These are phyloP conservation scores for Lordiphosa mommai DNA, from an alignment of 1,140 invertebrate species.

Conservation along the genomic window DNA sequence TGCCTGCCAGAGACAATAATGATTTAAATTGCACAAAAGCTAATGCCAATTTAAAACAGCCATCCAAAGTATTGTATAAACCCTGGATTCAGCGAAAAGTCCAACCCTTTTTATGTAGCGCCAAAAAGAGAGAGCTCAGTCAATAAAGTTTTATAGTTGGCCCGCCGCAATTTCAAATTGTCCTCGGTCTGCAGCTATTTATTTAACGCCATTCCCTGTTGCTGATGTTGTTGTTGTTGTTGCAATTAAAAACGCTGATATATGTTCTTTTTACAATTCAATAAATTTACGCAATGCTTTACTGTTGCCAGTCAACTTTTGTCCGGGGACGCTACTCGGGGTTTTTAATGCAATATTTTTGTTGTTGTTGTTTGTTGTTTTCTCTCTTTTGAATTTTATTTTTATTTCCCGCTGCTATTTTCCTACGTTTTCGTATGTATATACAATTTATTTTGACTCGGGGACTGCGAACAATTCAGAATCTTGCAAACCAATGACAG, in stretches of 20 bases:
- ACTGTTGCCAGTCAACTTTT: conserved; percentile 34
- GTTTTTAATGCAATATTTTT: conserved; percentile 58
- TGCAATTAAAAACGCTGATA: conserved; percentile 76
- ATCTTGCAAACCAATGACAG: conserved; percentile 75
- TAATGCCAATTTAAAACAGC: conserved; percentile 12
- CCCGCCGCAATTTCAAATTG: conserved; percentile 35
- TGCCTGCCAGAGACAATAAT: conserved; percentile 5
- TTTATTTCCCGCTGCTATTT: neutral
- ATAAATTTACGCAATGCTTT: conserved; percentile 72
- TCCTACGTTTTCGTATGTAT: neutral
- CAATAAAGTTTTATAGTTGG: conserved; percentile 51
- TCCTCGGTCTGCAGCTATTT: conserved; percentile 50
- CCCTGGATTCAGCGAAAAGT: conserved; percentile 3
- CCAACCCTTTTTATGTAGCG: conserved; percentile 45
- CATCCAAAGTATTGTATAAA: no score
- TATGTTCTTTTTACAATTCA: conserved; percentile 77
- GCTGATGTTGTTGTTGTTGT: conserved; percentile 28
- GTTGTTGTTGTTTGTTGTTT: conserved; percentile 14
- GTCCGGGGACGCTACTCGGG: conserved; percentile 7
- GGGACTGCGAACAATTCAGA: conserved; percentile 60
- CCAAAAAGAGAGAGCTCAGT: conserved; percentile 21
- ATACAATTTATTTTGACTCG: conserved; percentile 61
- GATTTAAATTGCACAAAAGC: conserved; percentile 34
- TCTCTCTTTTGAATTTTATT: conserved; percentile 13
- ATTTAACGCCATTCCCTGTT: conserved; percentile 32